Evolutionary conservation across 2,797 vertebrate genomes (phyloP).

Genomic region (Nothura maculosa): DNA sequence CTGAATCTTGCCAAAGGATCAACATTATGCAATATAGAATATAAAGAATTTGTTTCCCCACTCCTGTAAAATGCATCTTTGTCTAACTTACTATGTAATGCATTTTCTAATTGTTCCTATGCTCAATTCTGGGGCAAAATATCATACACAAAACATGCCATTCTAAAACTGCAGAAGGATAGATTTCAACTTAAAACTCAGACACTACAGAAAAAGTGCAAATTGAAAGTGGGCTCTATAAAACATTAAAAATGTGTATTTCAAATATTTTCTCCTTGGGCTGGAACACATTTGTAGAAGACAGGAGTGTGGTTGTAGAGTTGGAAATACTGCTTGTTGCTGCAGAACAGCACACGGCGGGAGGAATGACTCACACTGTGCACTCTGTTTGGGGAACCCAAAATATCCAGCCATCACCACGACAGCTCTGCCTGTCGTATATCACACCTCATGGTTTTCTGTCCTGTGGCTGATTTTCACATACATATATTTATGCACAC

Average conservation of each 20-base stretch:
- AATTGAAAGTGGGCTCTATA: background rate
- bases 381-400: background rate
- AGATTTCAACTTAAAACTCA: constrained; percentile 8
- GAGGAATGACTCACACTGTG: background rate
- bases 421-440: background rate
- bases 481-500: fast-evolving
- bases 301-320: background rate
- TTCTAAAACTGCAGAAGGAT: background rate
- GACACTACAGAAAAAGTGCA: background rate
- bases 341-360: background rate
- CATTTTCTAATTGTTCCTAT: background rate
- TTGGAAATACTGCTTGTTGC: background rate
- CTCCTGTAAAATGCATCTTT: background rate
- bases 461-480: background rate
- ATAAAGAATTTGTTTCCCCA: fast-evolving
- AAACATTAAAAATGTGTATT: background rate
- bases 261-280: background rate
- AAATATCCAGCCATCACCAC: background rate
- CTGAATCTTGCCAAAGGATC: background rate
- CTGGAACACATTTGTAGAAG: background rate
- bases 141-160: background rate
- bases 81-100: background rate
- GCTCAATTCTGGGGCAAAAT: background rate
- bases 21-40: background rate
- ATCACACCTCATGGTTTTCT: background rate